Evolutionary conservation across 1,140 invertebrate genomes (phyloP), one percentile per base, ranked within the genome.

Genomic region (Platorchestia sp.): DNA sequence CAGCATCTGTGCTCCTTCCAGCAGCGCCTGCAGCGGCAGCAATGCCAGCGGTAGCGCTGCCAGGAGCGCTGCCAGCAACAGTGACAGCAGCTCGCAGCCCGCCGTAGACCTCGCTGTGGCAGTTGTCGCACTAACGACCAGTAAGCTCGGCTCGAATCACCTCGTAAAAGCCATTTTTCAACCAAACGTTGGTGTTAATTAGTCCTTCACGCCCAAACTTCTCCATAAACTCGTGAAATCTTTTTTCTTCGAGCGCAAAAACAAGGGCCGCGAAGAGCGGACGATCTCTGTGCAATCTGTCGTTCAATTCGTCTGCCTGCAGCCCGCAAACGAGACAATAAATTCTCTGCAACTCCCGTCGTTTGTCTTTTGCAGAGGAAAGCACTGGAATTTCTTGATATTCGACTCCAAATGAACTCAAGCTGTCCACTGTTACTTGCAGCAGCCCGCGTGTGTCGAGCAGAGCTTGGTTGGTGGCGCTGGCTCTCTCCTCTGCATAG

Each of bases 201-300:
- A 93, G 36, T 44, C 91, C 91, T 45, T 93, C 91, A 93, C 45
- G 91, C 91, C 91, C 91, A 47, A 93, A 93, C 45, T 93, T 93
- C 91, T 93, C 91, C 91, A 47, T 93, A 93, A 93, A 93, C 44
- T 93, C 91, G 0, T 40, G 41, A 44, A 93, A 93, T 40, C 91
- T 93, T 45, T 47, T 93, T 93, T 93, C 43, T 45, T 93, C 91
- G 91, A 93, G 91, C 91, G 91, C 91, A 93, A 93, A 93, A 93
- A 93, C 91, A 93, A 93, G 91, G 3, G 91, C 91, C 45, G 91
- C 91, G 40, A 47, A 93, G n/a, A 93, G 91, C 41, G 91, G 91
- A 45, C 91, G 91, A 93, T 93, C 44, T 93, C 45, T 6, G 91
- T 45, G 43, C 91, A 93, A 7, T 93, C 45, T 93, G 44, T 93